Base-by-base conservation (phyloP, 2,797 vertebrate species). In the Gallirallus australis region DNA sequence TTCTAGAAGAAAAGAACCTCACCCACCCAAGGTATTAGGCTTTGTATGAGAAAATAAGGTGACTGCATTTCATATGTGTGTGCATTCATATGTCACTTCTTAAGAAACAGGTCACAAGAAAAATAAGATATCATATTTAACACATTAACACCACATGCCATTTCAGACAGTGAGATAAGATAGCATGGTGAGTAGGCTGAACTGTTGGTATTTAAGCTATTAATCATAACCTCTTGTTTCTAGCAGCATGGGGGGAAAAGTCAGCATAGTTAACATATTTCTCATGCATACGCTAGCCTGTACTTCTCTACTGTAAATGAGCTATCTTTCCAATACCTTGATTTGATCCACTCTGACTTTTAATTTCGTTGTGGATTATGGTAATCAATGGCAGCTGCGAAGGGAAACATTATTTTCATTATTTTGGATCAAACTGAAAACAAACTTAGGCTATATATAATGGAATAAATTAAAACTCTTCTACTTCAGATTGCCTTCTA, bases 61-160 rank as follows among this genome's bases (percentile, higher is more conserved):
- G 66, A 28, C 30, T 92, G 10, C 8, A n/a, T 59, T 78, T 93
- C 47, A 33, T 70, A 60, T 64, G 25, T 80, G 57, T 28, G 33
- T 60, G 54, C 68, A 40, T 61, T 87, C 4, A 21, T 42, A 83
- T 65, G 69, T 47, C 80, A 92, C 53, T 87, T 92, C 73, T 76
- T 75, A 69, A 90, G 80, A 93, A 83, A 54, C 47, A 93, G 59
- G 76, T 83, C 79, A 90, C 50, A 48, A 84, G 89, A 69, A 89
- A 93, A 95, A 65, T 73, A 95, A 83, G 83, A 66, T 89, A 89
- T 76, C 72, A 21, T 79, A 90, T 95, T 97, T 96, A 96, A 91
- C 94, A 92, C 91, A 93, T 95, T 95, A 96, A 80, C 94, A 93
- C 93, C 64, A 80, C 81, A 90, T 92, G 89, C 88, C 86, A 84